A percentile compares a stretch with the other conserved stretches of the same genome.
These are phyloP conservation scores for Smittia aterrima DNA, from an alignment of 2,888 invertebrate genomes.

Conservation along the genomic window DNA sequence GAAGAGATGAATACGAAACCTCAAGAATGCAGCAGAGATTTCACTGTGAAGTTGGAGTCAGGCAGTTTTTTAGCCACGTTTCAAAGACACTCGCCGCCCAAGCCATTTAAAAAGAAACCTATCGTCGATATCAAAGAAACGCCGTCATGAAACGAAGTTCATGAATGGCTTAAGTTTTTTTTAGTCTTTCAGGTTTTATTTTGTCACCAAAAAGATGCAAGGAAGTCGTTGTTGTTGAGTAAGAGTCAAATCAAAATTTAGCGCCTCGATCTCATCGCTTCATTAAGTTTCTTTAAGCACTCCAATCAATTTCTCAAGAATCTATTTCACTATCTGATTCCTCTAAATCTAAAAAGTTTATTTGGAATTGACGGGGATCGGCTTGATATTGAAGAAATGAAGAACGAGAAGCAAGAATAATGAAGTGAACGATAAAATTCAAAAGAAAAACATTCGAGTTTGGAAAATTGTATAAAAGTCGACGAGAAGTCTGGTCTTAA, in stretches of 20 bases:
- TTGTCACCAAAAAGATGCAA: no score
- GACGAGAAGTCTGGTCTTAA: constrained; percentile 35
- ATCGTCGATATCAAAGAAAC: constrained; percentile 20
- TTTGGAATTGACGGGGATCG: constrained; percentile 8
- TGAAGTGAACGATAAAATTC: constrained; percentile 14
- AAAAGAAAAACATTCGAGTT: neutral
- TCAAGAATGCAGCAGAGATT: no score
- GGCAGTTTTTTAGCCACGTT: constrained; percentile 8
- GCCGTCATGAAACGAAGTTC: neutral
- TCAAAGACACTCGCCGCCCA: neutral
- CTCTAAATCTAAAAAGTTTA: constrained; percentile 6
- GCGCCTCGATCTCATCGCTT: neutral
- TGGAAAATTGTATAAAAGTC: constrained; percentile 24
- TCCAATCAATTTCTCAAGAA: constrained; percentile 33
- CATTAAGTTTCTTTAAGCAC: neutral
- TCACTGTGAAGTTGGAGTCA: neutral
- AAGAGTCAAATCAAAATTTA: neutral
- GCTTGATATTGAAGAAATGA: neutral
- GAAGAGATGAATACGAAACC: neutral
- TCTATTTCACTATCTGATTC: constrained; percentile 11
- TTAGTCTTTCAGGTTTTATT: neutral
- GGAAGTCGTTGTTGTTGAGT: no score
- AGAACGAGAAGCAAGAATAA: neutral
- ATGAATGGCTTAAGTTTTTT: neutral
- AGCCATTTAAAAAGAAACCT: constrained; percentile 19